Evolutionary conservation across 2,888 invertebrate species (phyloP).

Genomic region (Caenorhabditis wallacei): DNA sequence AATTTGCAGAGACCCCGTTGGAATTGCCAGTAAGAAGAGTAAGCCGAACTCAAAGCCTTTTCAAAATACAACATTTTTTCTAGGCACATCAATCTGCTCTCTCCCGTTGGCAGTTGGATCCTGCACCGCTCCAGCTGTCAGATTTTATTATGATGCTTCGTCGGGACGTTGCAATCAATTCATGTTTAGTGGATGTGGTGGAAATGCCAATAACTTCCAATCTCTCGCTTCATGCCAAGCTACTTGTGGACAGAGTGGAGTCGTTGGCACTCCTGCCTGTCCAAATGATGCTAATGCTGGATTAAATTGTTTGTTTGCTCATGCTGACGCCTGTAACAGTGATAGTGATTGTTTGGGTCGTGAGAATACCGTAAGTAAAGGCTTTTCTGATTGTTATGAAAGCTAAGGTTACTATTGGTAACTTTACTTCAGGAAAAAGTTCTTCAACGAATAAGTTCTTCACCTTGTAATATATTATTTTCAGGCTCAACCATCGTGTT

Average conservation of each 20-base stretch:
- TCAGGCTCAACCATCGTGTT: conserved; percentile 80
- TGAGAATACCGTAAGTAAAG: conserved; percentile 70
- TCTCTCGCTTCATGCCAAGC: conserved; percentile 80
- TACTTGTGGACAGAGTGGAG: conserved; percentile 78
- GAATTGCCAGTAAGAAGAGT: conserved; percentile 76
- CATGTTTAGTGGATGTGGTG: conserved; percentile 78
- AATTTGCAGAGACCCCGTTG: conserved; percentile 82
- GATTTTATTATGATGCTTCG: conserved; percentile 81
- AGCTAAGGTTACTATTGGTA: too few relatives aligned
- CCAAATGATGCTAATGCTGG: conserved; percentile 81
- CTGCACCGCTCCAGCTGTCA: conserved; percentile 77
- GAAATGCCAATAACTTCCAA: conserved; percentile 82
- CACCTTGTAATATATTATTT: background rate
- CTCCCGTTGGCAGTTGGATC: conserved; percentile 79
- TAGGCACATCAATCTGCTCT: conserved; percentile 79
- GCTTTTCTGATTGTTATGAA: background rate
- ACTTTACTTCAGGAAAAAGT: background rate
- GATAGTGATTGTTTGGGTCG: conserved; percentile 79
- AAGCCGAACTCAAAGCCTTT: background rate
- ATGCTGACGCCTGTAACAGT: conserved; percentile 80
- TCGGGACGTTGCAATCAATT: conserved; percentile 76
- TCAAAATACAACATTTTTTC: background rate
- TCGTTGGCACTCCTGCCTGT: conserved; percentile 80
- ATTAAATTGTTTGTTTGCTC: conserved; percentile 80
- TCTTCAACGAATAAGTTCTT: background rate